Evolutionary conservation across 1,140 invertebrate species (phyloP).

Genomic region (Apis laboriosa): DNA sequence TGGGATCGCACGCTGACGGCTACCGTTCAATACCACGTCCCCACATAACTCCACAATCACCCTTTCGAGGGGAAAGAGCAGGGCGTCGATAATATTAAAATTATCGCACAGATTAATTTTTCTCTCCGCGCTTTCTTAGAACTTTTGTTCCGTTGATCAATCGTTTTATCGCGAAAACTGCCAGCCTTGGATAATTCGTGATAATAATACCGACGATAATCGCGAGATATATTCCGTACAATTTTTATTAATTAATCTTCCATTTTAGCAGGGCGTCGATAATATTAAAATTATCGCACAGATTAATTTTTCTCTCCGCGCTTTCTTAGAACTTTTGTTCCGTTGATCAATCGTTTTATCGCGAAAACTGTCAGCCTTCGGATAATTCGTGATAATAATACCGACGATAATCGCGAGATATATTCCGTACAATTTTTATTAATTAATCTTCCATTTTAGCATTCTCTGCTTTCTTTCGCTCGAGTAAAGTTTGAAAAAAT

Average conservation of each 20-base stretch:
- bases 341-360: not conserved
- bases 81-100: constrained; percentile 39
- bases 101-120: constrained; percentile 14
- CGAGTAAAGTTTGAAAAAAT: too few relatives aligned
- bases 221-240: not conserved
- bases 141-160: too few relatives aligned
- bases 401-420: not conserved
- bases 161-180: not conserved
- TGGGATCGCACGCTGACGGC: constrained; percentile 75
- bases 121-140: not conserved
- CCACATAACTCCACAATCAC: constrained; percentile 32
- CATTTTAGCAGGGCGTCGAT: not conserved
- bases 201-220: not conserved
- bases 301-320: not conserved
- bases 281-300: constrained; percentile 38
- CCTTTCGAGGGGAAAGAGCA: constrained; percentile 22
- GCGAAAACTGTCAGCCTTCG: not conserved
- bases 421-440: too few relatives aligned
- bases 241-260: not conserved
- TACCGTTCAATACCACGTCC: constrained; percentile 65
- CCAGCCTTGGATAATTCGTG: not conserved
- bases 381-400: not conserved
- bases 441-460: not conserved
- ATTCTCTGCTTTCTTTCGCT: fast-evolving
- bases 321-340: not conserved